Percentiles rank a stretch among this genome's conserved stretches.
Evolutionary conservation across 2,797 vertebrate genomes (phyloP).

Genomic region (Chrosomus eos): DNA sequence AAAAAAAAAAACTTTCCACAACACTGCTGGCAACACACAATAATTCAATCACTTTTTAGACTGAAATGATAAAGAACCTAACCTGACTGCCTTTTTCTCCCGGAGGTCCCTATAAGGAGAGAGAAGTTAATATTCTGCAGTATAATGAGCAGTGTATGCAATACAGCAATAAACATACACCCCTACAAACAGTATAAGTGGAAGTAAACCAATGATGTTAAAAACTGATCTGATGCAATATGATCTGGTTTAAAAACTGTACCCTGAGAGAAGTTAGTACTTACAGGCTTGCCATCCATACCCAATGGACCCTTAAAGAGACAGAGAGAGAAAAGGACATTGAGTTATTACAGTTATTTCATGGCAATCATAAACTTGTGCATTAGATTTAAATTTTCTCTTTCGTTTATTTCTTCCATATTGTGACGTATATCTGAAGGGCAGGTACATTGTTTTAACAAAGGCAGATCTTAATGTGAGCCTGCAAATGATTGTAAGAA

Average conservation of each 20-base stretch:
- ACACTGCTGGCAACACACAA: background rate
- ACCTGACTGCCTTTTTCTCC: slow-evolving; percentile 81
- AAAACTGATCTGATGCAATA: background rate
- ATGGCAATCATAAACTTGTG: background rate
- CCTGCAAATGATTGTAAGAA: background rate
- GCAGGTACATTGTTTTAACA: background rate
- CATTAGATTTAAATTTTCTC: background rate
- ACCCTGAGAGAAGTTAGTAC: slow-evolving; percentile 57
- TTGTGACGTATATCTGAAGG: background rate
- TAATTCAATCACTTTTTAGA: background rate
- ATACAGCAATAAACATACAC: background rate
- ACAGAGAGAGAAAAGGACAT: slow-evolving; percentile 2
- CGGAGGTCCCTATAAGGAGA: slow-evolving; percentile 72
- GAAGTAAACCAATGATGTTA: background rate
- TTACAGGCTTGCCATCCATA: slow-evolving; percentile 95
- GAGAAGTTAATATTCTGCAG: slow-evolving; percentile 3
- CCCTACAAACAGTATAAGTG: background rate
- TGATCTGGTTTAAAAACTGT: background rate
- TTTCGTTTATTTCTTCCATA: background rate
- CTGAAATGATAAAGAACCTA: slow-evolving; percentile 41
- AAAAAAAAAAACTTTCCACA: no score
- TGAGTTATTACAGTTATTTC: background rate
- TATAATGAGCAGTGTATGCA: background rate
- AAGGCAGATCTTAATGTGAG: background rate
- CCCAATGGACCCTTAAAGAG: slow-evolving; percentile 89